phyloP scores from a whole-genome alignment of 2,113 vertebrate species.

The Hypocryptadius cinnamomeus region DNA sequence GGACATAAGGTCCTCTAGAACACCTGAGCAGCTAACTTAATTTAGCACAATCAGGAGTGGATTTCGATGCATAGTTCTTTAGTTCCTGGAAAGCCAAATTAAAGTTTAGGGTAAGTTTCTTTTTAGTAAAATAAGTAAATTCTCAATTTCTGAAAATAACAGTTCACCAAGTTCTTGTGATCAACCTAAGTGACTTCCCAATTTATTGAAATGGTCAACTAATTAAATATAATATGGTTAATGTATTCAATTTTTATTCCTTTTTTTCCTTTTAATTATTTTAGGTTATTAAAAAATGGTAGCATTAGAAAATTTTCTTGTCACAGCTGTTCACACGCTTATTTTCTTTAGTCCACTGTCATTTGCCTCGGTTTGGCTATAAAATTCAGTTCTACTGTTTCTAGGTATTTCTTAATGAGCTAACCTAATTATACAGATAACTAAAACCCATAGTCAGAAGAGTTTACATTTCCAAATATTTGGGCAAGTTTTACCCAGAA shows the following conservation, averaged over 20 bases:
- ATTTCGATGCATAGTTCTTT: background rate
- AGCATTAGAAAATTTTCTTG: background rate
- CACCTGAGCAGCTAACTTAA: background rate
- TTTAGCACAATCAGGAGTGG: background rate
- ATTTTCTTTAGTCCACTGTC: background rate
- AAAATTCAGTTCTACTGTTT: background rate
- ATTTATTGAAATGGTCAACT: background rate
- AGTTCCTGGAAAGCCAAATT: background rate
- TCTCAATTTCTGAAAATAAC: background rate
- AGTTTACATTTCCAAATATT: background rate
- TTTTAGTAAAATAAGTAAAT: background rate
- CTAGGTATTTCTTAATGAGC: background rate
- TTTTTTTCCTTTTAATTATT: background rate
- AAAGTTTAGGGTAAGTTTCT: background rate
- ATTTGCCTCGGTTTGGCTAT: background rate
- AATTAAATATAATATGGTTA: background rate
- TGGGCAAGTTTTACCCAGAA: background rate
- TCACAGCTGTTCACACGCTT: background rate
- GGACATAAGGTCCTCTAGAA: background rate
- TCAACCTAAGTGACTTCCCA: background rate
- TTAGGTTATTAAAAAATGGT: background rate
- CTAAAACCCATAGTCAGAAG: background rate
- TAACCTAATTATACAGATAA: background rate
- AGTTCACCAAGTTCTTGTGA: background rate
- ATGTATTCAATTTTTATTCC: background rate